These are phyloP conservation scores for Lepisosteus osseus DNA, from an alignment of 2,113 vertebrate genomes.

Conservation along the genomic window DNA sequence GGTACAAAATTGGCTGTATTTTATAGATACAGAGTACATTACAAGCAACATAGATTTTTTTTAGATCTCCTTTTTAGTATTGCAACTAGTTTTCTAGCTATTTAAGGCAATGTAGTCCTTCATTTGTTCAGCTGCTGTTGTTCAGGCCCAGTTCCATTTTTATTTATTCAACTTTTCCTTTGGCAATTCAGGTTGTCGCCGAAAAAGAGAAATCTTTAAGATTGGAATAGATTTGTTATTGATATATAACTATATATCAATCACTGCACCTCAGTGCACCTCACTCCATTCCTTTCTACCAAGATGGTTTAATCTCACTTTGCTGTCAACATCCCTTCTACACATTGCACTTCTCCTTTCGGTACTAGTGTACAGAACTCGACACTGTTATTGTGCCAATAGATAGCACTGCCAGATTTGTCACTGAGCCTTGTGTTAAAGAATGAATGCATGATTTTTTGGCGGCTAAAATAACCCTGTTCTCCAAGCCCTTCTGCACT, in stretches of 20 bases:
- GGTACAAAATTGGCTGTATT: conserved; percentile 24
- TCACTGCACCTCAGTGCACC: too few relatives aligned
- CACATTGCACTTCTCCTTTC: neutral
- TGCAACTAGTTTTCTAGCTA: conserved; percentile 18
- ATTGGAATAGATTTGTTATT: neutral
- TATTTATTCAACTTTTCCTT: conserved; percentile 29
- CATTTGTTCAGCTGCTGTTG: conserved; percentile 26
- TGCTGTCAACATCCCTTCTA: neutral
- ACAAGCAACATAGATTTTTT: conserved; percentile 15
- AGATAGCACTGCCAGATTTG: conserved; percentile 1
- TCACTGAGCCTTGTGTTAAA: conserved; percentile 1
- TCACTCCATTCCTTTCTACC: neutral
- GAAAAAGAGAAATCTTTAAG: neutral
- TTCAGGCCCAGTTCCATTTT: conserved; percentile 17
- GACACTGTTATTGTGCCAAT: conserved; percentile 1
- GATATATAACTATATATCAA: neutral
- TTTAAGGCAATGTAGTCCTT: conserved; percentile 18
- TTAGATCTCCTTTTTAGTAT: conserved; percentile 11
- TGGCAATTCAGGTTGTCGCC: conserved; percentile 4
- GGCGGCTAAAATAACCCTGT: conserved; percentile 4
- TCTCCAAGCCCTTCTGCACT: neutral
- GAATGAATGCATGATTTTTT: neutral
- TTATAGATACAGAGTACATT: conserved; percentile 18
- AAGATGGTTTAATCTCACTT: neutral
- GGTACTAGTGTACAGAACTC: conserved; percentile 2